Base-by-base conservation (phyloP, 2,113 vertebrate genomes). In the Xiphias gladius region DNA sequence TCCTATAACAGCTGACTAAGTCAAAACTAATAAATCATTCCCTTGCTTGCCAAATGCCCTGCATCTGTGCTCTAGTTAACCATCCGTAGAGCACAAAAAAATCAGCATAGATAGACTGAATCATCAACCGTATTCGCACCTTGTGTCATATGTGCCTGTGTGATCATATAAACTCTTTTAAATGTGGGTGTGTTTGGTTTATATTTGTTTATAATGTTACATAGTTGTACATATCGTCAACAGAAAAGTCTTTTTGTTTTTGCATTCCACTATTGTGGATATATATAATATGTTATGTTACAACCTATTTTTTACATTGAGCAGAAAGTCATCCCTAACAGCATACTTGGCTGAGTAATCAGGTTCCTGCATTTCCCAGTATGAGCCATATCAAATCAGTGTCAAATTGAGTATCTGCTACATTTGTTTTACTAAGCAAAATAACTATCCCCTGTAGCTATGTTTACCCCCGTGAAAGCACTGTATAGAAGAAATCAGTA, bases 401-500 rank as follows among this genome's bases (percentile, higher is more conserved):
- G 78, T 76, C 86, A 79, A 48, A 30, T 39, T 65, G 59, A 75
- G 52, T 48, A 30, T 76, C 61, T 69, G 72, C 52, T 46, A 55
- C 63, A 82, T 91, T 88, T 89, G 77, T 86, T 88, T 89, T 74
- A 76, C 63, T 37, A 55, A 89, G 52, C 79, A 72, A 86, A 88
- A 65, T 80, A 79, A 76, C 54, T 48, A 6, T 64, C 28, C 41
- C 82, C 63, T 35, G 54, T 73, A 85, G 80, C 81, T 30, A 30
- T 54, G 65, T 74, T 61, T 78, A 55, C 66, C 62, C 58, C 73
- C 63, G 20, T 79, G 63, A 65, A 88, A 46, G 37, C 39, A 24
- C 30, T 20, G 3, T 78, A 64, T 68, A 52, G 55, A 66, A 14
- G 24, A 61, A 67, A 14, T 55, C 26, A 52, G 19, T 7, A 66